Percentiles rank a stretch among this genome's conserved stretches.
Conservation (phyloP, 2,888 invertebrate genomes). For the Ganaspis brasiliensis region DNA sequence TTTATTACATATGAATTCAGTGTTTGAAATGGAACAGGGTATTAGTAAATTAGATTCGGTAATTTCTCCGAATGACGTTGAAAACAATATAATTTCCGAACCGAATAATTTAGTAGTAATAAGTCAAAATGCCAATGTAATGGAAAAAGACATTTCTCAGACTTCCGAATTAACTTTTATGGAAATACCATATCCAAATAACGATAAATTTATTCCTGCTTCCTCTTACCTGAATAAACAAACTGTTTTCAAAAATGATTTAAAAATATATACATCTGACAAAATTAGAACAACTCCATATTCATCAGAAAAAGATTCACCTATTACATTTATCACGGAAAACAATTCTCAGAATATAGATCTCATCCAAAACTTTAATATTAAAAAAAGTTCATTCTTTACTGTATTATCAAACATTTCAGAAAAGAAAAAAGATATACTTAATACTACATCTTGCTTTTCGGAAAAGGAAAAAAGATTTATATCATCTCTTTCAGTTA, state of each 20-base stretch:
- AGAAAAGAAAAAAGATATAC: slow-evolving; percentile 16
- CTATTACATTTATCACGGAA: background rate
- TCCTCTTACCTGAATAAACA: no score
- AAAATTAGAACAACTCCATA: no score
- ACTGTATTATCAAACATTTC: slow-evolving; percentile 57
- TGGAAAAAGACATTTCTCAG: no score
- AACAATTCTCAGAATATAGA: background rate
- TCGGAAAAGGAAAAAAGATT: slow-evolving; percentile 12
- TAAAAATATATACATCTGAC: no score
- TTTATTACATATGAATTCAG: slow-evolving; percentile 10
- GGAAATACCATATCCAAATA: no score
- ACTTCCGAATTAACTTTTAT: no score
- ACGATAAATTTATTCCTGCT: no score
- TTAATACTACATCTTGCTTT: slow-evolving; percentile 42
- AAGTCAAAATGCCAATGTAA: no score
- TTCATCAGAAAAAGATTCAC: background rate
- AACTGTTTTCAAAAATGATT: no score
- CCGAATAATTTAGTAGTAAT: no score
- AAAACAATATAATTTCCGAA: no score
- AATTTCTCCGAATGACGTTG: no score
- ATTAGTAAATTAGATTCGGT: background rate
- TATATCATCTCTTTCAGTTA: slow-evolving; percentile 1
- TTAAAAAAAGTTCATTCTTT: slow-evolving; percentile 54
- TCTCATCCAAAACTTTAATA: background rate
- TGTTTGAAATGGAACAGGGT: background rate